Base-by-base conservation (phyloP, 2,888 invertebrate species). In the Spatulosminthurus flaviceps region DNA sequence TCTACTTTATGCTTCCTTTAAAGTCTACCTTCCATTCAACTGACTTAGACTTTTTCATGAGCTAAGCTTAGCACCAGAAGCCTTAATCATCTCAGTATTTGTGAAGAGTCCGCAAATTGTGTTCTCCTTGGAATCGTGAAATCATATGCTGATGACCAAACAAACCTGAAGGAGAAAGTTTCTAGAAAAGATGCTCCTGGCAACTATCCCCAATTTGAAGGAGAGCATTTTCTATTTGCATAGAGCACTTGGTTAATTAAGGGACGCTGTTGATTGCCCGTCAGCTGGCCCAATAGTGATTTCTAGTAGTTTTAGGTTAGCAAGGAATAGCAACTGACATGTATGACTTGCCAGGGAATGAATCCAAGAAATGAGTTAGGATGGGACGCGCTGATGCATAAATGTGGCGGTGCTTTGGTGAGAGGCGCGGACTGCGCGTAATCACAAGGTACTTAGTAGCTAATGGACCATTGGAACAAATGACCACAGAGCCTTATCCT, bases 351-450 rank as follows among this genome's bases (percentile, higher is more conserved):
- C 1, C 16, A 51, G 16, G 1, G n/a, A n/a, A 16, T 5, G 51
- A n/a, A 19, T 11, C 16, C 1, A 19, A 2, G 51, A n/a, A n/a
- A 51, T n/a, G n/a, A n/a, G 16, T 51, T 51, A 16, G 51, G 51
- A 51, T 2, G 51, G 51, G 51, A 34, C 34, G 51, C 51, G 51
- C 51, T 51, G 51, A 19, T 51, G 2, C 16, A 11, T 51, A 51
- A 51, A 11, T 51, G 16, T 51, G n/a, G 51, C 16, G 51, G 51
- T 51, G 51, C 5, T 51, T 51, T 51, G 19, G 51, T 5, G 51
- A 51, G n/a, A n/a, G n/a, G 51, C 51, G 51, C 51, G 51, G 51
- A 51, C 51, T 51, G 51, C 51, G 51, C 51, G 19, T 51, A 51
- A 51, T 51, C 51, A 51, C 51, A 51, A 13, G 51, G 9, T 19